phyloP scores from a whole-genome alignment of 2,888 invertebrate species.

The Plebejus argus region DNA sequence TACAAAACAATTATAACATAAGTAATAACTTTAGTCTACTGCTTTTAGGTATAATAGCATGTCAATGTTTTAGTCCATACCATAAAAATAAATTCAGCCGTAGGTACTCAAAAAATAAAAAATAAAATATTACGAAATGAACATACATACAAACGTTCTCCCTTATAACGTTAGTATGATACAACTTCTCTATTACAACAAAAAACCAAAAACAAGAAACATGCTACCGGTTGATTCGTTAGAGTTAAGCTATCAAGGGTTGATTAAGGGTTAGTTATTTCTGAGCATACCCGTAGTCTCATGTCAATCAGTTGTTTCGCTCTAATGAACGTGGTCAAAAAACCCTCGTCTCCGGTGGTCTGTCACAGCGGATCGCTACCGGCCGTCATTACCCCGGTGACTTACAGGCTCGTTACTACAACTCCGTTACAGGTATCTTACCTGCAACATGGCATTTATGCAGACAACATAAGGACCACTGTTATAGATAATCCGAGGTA shows the following conservation, averaged over 20 bases:
- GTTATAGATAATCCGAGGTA: background rate
- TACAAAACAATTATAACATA: no score
- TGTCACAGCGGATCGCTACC: constrained; percentile 41
- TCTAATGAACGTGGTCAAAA: constrained; percentile 68
- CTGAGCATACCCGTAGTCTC: constrained; percentile 47
- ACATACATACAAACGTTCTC: background rate
- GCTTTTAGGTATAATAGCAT: no score
- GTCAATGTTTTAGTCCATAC: no score
- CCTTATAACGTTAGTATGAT: background rate
- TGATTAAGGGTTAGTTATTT: constrained; percentile 37
- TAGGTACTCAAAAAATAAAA: background rate
- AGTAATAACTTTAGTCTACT: no score
- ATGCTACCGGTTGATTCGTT: constrained; percentile 18
- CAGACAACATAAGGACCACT: background rate
- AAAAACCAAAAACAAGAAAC: background rate
- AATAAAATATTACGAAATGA: background rate
- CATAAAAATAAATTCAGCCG: background rate
- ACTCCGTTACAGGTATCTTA: background rate
- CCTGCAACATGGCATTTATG: background rate
- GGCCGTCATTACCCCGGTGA: constrained; percentile 39
- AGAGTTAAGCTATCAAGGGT: constrained; percentile 1
- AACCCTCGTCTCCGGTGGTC: constrained; percentile 72
- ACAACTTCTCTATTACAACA: background rate
- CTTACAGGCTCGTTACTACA: constrained; percentile 22
- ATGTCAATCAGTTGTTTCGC: constrained; percentile 60